These are phyloP conservation scores for Phoebastria nigripes DNA, from an alignment of 2,797 vertebrate species.

Conservation along the genomic window DNA sequence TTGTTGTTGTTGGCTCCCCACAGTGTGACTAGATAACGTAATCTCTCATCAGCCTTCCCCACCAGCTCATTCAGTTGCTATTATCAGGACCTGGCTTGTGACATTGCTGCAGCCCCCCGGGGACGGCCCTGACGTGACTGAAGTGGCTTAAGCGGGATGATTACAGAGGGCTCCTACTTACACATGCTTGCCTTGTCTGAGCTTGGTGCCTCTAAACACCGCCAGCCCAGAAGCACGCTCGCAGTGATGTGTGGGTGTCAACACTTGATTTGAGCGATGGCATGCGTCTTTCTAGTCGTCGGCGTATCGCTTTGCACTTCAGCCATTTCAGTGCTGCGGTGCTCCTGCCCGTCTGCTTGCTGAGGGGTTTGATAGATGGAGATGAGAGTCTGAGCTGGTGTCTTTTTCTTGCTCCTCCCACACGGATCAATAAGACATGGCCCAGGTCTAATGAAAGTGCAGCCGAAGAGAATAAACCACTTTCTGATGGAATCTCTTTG, in stretches of 20 bases:
- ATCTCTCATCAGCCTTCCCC: background rate
- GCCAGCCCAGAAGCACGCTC: background rate
- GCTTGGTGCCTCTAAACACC: background rate
- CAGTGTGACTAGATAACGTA: background rate
- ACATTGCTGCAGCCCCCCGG: background rate
- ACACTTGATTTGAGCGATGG: background rate
- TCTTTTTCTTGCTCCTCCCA: background rate
- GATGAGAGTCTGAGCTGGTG: background rate
- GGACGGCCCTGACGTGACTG: background rate
- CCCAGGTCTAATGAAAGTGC: background rate
- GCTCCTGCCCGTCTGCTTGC: background rate
- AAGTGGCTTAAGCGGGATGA: background rate
- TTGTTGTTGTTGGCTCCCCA: background rate
- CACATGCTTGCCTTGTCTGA: background rate
- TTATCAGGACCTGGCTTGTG: background rate
- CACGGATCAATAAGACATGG: background rate
- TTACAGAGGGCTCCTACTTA: background rate
- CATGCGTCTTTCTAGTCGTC: background rate
- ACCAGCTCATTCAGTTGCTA: background rate
- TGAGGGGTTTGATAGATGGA: background rate
- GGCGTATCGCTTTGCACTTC: rapidly evolving
- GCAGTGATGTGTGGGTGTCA: background rate
- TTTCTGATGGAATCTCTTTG: background rate
- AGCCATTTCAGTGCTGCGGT: background rate
- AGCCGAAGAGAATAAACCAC: background rate